A percentile compares a stretch with the other conserved stretches of the same genome.
Conservation (phyloP, 2,888 invertebrate genomes). For the Lasioglossum pauxillum region DNA sequence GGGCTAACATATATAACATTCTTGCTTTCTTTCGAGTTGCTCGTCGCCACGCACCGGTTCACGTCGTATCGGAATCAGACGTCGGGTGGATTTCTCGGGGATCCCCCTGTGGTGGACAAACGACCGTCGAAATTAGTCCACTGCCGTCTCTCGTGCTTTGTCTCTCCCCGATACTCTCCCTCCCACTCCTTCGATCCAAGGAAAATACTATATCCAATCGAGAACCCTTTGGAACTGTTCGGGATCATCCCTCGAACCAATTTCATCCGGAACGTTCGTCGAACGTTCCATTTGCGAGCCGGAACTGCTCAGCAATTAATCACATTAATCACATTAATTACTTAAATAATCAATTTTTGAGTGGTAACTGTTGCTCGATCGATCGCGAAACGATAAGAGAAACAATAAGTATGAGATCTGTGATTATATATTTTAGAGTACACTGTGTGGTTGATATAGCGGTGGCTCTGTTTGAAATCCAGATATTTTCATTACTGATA, state of each 20-base stretch:
- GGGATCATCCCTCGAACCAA: not conserved
- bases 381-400: not conserved
- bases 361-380: not conserved
- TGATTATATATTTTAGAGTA: not conserved
- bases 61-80: constrained; percentile 75
- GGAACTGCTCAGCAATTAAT: not conserved
- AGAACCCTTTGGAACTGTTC: constrained; percentile 8
- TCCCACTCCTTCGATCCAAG: not conserved
- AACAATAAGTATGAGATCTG: not conserved
- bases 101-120: constrained; percentile 69
- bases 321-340: not conserved
- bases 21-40: constrained; percentile 55
- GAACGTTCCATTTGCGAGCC: not conserved
- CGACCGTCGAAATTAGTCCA: constrained; percentile 65
- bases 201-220: not conserved
- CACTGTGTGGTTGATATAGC: not conserved
- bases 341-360: not conserved
- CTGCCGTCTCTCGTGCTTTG: constrained; percentile 27
- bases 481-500: no score
- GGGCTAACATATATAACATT: constrained; percentile 66
- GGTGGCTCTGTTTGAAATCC: no score
- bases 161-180: not conserved
- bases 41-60: constrained; percentile 62
- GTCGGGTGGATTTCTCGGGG: constrained; percentile 74
- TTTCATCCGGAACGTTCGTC: not conserved